phyloP scores from a whole-genome alignment of 2,888 invertebrate genomes.

The Mystacides longicornis region DNA sequence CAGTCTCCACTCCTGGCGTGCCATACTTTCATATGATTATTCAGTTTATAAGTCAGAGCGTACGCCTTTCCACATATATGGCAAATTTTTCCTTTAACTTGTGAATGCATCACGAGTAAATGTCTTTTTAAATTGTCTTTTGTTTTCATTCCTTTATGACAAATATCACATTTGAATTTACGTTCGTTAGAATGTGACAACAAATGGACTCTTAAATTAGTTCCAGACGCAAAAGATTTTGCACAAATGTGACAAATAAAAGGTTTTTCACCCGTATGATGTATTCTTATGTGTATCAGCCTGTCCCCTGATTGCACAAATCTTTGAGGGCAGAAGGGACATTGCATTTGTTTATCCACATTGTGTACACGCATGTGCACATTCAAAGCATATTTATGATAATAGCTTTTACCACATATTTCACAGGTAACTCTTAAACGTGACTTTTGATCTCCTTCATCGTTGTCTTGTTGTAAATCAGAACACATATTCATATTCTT shows the following conservation, averaged over 20 bases:
- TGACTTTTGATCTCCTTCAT: background rate
- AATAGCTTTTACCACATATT: conserved; percentile 9
- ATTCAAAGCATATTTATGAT: conserved; percentile 9
- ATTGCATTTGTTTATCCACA: conserved; percentile 8
- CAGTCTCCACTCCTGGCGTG: conserved; percentile 7
- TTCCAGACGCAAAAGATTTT: conserved; percentile 11
- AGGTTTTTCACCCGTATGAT: conserved; percentile 12
- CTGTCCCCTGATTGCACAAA: conserved; percentile 9
- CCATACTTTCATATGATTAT: conserved; percentile 12
- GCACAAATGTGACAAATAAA: conserved; percentile 14
- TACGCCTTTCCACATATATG: conserved; percentile 11
- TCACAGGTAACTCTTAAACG: conserved; percentile 6
- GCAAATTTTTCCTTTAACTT: conserved; percentile 11
- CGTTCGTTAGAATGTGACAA: conserved; percentile 10
- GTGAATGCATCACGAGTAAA: conserved; percentile 7
- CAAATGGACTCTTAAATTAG: conserved; percentile 9
- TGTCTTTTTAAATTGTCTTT: conserved; percentile 16
- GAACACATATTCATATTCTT: background rate
- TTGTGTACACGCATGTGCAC: conserved; percentile 12
- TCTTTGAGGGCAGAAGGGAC: conserved; percentile 7
- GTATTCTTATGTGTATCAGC: conserved; percentile 8
- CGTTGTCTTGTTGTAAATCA: background rate
- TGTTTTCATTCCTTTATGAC: conserved; percentile 9
- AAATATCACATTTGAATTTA: conserved; percentile 14
- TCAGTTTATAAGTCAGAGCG: conserved; percentile 12